A percentile compares a stretch with the other conserved stretches of the same genome.
phyloP scores from a whole-genome alignment of 2,113 vertebrate species.

The Python bivittatus region DNA sequence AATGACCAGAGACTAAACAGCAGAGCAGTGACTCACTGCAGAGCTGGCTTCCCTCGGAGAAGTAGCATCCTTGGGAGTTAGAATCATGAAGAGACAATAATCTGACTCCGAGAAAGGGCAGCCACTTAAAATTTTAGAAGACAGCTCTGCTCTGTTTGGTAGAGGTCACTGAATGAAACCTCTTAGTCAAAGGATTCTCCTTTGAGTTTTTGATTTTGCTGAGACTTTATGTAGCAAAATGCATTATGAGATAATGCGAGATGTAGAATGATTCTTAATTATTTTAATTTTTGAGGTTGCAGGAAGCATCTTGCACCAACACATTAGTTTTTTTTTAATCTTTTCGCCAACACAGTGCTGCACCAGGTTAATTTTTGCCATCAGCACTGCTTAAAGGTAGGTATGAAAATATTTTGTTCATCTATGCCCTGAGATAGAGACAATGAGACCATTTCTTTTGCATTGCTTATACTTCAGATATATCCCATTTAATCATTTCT shows the following conservation, averaged over 20 bases:
- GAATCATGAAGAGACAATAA: background rate
- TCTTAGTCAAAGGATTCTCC: background rate
- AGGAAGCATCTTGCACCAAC: background rate
- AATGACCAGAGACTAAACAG: background rate
- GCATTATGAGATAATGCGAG: background rate
- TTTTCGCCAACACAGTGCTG: background rate
- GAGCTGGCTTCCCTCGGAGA: background rate
- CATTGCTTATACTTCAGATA: background rate
- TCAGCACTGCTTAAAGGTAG: background rate
- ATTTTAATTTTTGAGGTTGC: background rate
- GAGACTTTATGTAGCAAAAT: background rate
- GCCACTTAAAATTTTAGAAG: background rate
- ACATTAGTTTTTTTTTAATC: background rate
- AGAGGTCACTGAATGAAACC: background rate
- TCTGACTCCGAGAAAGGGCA: background rate
- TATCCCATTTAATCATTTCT: background rate
- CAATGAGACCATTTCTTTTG: background rate
- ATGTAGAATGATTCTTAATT: background rate
- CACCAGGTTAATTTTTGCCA: background rate
- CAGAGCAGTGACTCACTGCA: background rate
- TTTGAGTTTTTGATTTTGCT: background rate
- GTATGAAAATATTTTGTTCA: background rate
- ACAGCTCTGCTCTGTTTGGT: no score
- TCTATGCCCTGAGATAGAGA: background rate
- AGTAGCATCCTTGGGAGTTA: background rate